Percentiles rank a stretch among this genome's conserved stretches.
Conservation (phyloP, 2,113 vertebrate species). For the Sterna hirundo region DNA sequence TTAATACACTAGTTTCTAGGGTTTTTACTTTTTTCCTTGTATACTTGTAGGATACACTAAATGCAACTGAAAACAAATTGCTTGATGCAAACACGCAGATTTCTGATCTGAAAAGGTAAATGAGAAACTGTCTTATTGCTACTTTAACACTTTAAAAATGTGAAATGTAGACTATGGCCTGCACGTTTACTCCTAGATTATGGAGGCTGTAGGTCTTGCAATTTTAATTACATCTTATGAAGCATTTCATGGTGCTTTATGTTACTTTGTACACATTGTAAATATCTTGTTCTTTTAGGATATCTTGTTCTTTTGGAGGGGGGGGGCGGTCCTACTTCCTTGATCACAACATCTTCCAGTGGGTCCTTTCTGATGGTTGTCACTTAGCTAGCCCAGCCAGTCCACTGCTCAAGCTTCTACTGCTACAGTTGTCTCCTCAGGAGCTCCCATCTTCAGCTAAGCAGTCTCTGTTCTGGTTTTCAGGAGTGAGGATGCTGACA, state of each 20-base stretch:
- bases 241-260: not conserved
- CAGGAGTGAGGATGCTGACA: not conserved
- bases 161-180: not conserved
- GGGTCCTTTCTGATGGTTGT: not conserved
- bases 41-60: conserved; percentile 81
- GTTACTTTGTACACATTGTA: not conserved
- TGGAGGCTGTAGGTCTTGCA: not conserved
- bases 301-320: too few relatives aligned
- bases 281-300: not conserved
- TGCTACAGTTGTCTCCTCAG: not conserved
- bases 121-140: not conserved
- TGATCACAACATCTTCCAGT: not conserved
- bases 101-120: conserved; percentile 93
- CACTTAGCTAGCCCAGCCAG: not conserved
- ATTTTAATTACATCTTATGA: not conserved
- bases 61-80: conserved; percentile 88
- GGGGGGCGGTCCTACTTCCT: not conserved
- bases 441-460: not conserved
- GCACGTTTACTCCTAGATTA: not conserved
- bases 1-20: not conserved
- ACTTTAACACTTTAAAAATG: not conserved
- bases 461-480: not conserved
- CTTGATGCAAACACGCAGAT: conserved; percentile 86
- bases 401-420: not conserved
- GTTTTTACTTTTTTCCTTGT: not conserved